These are phyloP conservation scores for Mantis religiosa DNA, from an alignment of 2,888 invertebrate genomes.

Conservation along the genomic window DNA sequence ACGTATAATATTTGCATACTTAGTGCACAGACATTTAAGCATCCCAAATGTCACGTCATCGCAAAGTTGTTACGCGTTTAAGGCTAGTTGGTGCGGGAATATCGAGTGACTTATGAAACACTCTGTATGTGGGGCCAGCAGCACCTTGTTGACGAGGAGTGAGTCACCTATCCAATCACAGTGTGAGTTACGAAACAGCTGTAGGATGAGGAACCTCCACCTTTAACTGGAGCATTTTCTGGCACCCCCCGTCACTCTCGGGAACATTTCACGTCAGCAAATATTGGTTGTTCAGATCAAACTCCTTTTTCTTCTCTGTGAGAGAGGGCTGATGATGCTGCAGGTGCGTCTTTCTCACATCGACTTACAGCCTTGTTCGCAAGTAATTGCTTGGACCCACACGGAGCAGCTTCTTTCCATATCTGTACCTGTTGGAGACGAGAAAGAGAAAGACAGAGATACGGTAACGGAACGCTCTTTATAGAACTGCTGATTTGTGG, in stretches of 20 bases:
- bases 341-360: conserved; percentile 11
- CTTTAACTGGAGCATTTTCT: not conserved
- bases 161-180: conserved; percentile 2
- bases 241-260: not conserved
- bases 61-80: too few relatives aligned
- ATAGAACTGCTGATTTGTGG: too few relatives aligned
- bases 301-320: conserved; percentile 7
- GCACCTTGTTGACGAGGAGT: not conserved
- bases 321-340: not conserved
- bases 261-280: conserved; percentile 20
- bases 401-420: too few relatives aligned
- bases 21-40: too few relatives aligned
- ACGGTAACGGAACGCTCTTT: too few relatives aligned
- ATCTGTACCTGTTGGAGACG: too few relatives aligned
- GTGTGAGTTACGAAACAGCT: conserved; percentile 9
- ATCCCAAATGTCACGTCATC: too few relatives aligned
- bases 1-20: too few relatives aligned
- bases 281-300: conserved; percentile 26
- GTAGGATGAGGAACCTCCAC: not conserved
- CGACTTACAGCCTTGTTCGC: conserved; percentile 2
- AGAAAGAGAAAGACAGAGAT: too few relatives aligned
- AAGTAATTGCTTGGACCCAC: not conserved
- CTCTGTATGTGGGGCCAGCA: not conserved
- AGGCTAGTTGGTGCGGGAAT: too few relatives aligned
- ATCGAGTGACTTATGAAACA: too few relatives aligned